These are phyloP conservation scores for Papilio demoleus DNA, from an alignment of 2,888 invertebrate species.

Conservation along the genomic window DNA sequence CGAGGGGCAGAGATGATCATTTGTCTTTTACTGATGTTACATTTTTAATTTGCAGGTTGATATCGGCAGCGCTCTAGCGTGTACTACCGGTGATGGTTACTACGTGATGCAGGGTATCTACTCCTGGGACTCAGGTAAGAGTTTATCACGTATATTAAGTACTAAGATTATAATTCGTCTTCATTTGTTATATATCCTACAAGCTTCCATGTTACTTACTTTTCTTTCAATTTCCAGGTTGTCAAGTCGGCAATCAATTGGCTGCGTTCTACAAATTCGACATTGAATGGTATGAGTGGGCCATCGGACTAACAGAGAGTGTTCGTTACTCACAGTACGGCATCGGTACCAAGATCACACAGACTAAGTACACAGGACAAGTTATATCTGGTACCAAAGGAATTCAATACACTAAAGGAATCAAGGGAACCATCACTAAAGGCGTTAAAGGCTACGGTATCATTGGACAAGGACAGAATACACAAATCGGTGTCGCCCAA, in stretches of 20 bases:
- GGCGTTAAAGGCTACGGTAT: conserved; percentile 43
- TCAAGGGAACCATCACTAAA: conserved; percentile 45
- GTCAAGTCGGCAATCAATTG: conserved; percentile 80
- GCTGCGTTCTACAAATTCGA: conserved; percentile 85
- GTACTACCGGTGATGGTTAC: conserved; percentile 86
- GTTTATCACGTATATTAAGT: background rate
- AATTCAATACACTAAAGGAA: conserved; percentile 41
- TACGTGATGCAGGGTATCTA: conserved; percentile 89
- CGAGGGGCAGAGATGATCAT: too few species aligned
- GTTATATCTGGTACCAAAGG: conserved; percentile 49
- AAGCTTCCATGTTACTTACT: background rate
- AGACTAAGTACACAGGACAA: conserved; percentile 55
- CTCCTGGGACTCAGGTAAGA: conserved; percentile 88
- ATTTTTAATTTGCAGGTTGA: conserved; percentile 77
- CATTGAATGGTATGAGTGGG: conserved; percentile 83
- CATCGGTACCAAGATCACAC: conserved; percentile 54
- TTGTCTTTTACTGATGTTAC: background rate
- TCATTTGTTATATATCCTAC: background rate
- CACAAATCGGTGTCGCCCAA: conserved; percentile 29
- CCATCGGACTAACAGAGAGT: conserved; percentile 73
- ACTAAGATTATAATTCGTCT: background rate
- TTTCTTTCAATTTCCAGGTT: conserved; percentile 61
- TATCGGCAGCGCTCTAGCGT: conserved; percentile 91
- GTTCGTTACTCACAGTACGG: conserved; percentile 65
- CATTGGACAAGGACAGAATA: conserved; percentile 34